A percentile compares a stretch with the other conserved stretches of the same genome.
phyloP scores from a whole-genome alignment of 2,888 invertebrate species.

The Chymomyza caudatula region DNA sequence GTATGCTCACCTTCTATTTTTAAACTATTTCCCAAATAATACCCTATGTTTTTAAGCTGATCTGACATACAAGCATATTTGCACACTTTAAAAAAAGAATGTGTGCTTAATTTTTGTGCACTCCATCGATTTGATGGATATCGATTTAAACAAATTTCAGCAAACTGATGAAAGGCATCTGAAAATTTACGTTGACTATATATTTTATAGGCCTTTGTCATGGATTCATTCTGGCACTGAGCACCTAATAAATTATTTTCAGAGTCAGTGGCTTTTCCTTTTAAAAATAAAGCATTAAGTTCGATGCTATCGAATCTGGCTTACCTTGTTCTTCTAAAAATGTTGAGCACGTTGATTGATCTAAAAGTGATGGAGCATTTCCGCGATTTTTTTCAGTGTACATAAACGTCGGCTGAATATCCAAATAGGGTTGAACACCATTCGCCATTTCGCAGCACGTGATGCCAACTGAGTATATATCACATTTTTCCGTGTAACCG shows the following conservation, averaged over 20 bases:
- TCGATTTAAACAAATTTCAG: constrained; percentile 84
- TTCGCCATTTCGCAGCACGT: constrained; percentile 87
- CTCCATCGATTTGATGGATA: constrained; percentile 85
- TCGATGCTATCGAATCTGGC: background rate
- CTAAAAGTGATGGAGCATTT: constrained; percentile 85
- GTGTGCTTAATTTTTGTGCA: constrained; percentile 84
- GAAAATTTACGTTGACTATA: constrained; percentile 84
- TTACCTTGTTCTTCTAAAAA: constrained; percentile 59
- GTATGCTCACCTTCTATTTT: constrained; percentile 58
- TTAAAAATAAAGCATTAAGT: background rate
- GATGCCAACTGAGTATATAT: constrained; percentile 94
- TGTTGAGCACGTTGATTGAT: constrained; percentile 84
- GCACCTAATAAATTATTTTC: background rate
- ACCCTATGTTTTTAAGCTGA: constrained; percentile 67
- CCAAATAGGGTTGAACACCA: constrained; percentile 91
- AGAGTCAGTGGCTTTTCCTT: too few relatives aligned
- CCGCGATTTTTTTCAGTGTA: constrained; percentile 91
- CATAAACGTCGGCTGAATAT: constrained; percentile 92
- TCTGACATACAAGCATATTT: constrained; percentile 74
- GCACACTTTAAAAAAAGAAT: constrained; percentile 87
- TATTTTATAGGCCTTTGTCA: constrained; percentile 76
- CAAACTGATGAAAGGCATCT: constrained; percentile 87
- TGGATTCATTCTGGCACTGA: constrained; percentile 10
- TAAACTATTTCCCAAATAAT: constrained; percentile 66
- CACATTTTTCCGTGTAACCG: constrained; percentile 93